A percentile compares a stretch with the other conserved stretches of the same genome.
These are phyloP conservation scores for Falco biarmicus DNA, from an alignment of 2,797 vertebrate species.

Conservation along the genomic window DNA sequence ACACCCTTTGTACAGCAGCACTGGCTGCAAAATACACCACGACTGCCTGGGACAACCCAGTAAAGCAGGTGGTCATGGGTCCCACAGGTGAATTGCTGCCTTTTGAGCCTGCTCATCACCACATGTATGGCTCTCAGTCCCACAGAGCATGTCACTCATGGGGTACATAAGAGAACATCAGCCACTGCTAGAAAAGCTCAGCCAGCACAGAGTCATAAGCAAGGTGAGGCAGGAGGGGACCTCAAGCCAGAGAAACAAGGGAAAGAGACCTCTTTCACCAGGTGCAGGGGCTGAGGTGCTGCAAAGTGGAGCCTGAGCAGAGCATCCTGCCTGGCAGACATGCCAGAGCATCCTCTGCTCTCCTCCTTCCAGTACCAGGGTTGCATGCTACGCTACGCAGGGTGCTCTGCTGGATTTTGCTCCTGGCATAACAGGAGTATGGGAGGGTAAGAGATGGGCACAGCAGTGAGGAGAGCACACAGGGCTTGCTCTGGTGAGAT, in stretches of 20 bases:
- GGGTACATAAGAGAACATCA: not conserved
- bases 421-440: not conserved
- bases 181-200: not conserved
- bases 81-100: not conserved
- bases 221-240: not conserved
- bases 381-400: not conserved
- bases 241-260: not conserved
- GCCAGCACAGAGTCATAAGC: not conserved
- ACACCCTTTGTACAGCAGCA: not conserved
- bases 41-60: not conserved
- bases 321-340: not conserved
- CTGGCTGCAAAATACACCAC: not conserved
- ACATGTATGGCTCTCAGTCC: not conserved
- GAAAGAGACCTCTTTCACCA: not conserved
- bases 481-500: not conserved
- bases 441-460: not conserved
- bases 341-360: not conserved
- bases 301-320: not conserved
- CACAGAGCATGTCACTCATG: not conserved
- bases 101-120: not conserved
- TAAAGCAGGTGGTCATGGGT: not conserved
- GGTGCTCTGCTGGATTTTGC: not conserved
- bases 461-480: not conserved
- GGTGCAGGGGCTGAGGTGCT: not conserved
- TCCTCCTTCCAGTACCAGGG: not conserved